Evolutionary conservation across 2,113 vertebrate genomes (phyloP).

Genomic region (Myiozetetes cayanensis): DNA sequence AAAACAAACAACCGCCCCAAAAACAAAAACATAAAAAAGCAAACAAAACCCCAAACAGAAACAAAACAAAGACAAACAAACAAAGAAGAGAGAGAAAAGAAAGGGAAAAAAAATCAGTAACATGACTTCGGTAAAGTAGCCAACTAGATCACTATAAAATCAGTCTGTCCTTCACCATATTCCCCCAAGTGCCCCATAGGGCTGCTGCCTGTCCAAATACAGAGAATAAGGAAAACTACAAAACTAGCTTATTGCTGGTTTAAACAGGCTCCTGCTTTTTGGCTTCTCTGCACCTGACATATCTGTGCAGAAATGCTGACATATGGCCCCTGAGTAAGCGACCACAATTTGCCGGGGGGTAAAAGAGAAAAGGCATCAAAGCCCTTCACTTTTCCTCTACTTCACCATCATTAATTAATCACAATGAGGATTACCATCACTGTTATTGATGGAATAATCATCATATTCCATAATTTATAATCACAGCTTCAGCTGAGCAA

Average conservation of each 20-base stretch:
- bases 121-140: neutral
- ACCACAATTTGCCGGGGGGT: neutral
- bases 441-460: neutral
- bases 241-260: neutral
- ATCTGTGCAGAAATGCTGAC: neutral
- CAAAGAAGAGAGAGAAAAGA: neutral
- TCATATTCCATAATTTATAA: neutral
- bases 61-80: too few relatives aligned
- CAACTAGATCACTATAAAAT: neutral
- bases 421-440: neutral
- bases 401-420: neutral
- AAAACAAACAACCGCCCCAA: neutral
- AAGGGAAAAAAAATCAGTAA: neutral
- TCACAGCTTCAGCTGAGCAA: neutral
- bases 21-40: too few relatives aligned
- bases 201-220: neutral
- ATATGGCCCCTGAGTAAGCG: neutral
- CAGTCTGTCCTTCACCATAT: neutral
- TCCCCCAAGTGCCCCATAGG: fast-evolving
- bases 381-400: neutral
- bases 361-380: neutral
- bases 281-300: neutral
- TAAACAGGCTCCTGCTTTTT: neutral
- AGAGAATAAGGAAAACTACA: neutral
- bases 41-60: too few relatives aligned